Evolutionary conservation across 2,113 vertebrate genomes (phyloP).

Genomic region (Oxyruncus cristatus): DNA sequence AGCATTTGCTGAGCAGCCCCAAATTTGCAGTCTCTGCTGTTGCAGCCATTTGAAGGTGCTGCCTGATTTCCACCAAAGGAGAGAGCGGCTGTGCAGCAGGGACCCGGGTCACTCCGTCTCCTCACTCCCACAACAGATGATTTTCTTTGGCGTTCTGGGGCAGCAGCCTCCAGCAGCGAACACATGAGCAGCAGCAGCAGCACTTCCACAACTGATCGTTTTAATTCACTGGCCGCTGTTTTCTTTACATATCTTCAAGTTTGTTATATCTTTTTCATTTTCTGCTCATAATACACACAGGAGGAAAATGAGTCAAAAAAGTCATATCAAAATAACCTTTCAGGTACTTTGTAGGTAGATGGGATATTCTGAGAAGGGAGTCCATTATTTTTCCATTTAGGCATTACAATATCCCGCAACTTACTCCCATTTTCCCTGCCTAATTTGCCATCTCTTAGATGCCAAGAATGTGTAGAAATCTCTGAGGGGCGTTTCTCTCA

Average conservation of each 20-base stretch:
- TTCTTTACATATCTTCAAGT: not conserved
- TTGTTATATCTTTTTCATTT: not conserved
- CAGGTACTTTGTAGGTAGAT: not conserved
- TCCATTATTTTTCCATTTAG: constrained; percentile 59
- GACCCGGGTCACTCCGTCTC: not conserved
- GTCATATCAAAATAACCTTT: constrained; percentile 20
- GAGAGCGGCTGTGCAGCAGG: not conserved
- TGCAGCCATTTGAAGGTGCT: not conserved
- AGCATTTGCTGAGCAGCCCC: not conserved
- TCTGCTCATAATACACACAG: not conserved
- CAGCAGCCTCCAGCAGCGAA: not conserved
- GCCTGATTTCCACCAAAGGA: not conserved
- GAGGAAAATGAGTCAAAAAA: not conserved
- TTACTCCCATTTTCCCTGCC: constrained; percentile 58
- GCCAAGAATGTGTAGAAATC: constrained; percentile 26
- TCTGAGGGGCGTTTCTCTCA: constrained; percentile 46
- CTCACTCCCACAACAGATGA: not conserved
- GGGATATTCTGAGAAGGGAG: constrained; percentile 15
- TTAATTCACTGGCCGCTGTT: not conserved
- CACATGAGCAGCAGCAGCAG: not conserved
- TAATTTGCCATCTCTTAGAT: constrained; percentile 60
- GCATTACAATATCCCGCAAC: constrained; percentile 46
- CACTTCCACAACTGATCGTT: not conserved
- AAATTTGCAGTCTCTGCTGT: not conserved
- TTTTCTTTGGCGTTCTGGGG: not conserved